These are phyloP conservation scores for Chaenocephalus aceratus DNA, from an alignment of 2,113 vertebrate species.

Conservation along the genomic window DNA sequence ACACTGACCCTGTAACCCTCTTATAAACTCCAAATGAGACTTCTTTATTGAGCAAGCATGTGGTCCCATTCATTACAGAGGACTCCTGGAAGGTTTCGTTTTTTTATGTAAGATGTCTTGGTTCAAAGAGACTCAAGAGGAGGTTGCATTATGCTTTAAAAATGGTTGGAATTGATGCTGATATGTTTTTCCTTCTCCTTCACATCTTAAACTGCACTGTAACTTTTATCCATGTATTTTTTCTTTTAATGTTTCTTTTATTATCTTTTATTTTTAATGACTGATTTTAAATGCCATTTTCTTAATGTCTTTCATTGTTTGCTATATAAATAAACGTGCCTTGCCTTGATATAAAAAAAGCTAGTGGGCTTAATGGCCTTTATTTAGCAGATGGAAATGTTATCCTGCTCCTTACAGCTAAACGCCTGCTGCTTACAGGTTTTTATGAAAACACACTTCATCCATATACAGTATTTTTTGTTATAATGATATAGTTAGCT, in stretches of 20 bases:
- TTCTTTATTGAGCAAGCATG: slow-evolving; percentile 34
- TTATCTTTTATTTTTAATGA: too few relatives aligned
- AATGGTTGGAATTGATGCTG: slow-evolving; percentile 16
- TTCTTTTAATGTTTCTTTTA: too few relatives aligned
- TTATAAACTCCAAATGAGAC: slow-evolving; percentile 12
- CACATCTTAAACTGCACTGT: too few relatives aligned
- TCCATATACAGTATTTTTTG: background rate
- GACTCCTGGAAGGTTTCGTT: slow-evolving; percentile 15
- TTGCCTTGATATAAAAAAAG: slow-evolving; percentile 8
- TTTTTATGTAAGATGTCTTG: background rate
- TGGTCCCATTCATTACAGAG: slow-evolving; percentile 40
- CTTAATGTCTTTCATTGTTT: too few relatives aligned
- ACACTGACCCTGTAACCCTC: background rate
- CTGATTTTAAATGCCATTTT: too few relatives aligned
- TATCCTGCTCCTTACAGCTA: slow-evolving; percentile 12
- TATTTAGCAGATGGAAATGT: slow-evolving; percentile 22
- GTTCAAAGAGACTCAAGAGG: slow-evolving; percentile 27
- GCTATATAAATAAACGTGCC: too few relatives aligned
- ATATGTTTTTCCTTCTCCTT: background rate
- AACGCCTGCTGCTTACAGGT: slow-evolving; percentile 14
- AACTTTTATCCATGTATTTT: too few relatives aligned
- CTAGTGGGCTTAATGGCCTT: slow-evolving; percentile 7
- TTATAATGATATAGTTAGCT: background rate
- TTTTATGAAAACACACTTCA: background rate
- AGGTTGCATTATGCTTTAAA: slow-evolving; percentile 31